Evolutionary conservation across 1,140 invertebrate genomes (phyloP).

Genomic region (Hyphantria cunea): DNA sequence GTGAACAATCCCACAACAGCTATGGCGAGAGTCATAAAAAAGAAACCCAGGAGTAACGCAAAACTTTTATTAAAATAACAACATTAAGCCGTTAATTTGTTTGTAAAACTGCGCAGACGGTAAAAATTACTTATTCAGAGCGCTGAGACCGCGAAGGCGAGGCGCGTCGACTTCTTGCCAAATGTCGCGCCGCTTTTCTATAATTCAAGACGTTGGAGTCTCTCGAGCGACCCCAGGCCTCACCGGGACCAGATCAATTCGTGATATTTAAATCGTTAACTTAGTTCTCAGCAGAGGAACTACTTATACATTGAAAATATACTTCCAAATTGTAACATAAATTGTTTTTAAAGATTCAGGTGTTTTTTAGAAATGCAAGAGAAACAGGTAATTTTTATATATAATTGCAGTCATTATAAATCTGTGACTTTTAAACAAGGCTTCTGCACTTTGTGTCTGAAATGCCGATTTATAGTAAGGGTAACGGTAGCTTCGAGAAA

Average conservation of each 20-base stretch:
- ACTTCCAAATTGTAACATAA: too few species aligned
- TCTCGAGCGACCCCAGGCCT: conserved; percentile 1
- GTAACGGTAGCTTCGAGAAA: too few species aligned
- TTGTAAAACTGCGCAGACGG: conserved; percentile 79
- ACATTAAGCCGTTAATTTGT: conserved; percentile 79
- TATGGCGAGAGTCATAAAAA: conserved; percentile 73
- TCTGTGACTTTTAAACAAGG: too few species aligned
- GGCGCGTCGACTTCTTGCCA: conserved; percentile 50
- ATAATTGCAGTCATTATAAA: too few species aligned
- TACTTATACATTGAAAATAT: not conserved
- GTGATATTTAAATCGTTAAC: conserved; percentile 22
- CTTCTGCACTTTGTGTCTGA: too few species aligned
- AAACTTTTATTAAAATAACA: conserved; percentile 80
- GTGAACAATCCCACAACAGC: conserved; percentile 73
- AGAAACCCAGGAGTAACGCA: conserved; percentile 61
- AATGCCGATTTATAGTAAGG: too few species aligned
- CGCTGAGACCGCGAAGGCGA: conserved; percentile 60
- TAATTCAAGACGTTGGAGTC: conserved; percentile 57
- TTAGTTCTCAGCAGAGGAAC: conserved; percentile 6
- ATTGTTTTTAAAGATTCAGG: too few species aligned
- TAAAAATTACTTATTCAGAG: conserved; percentile 78
- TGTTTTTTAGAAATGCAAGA: too few species aligned
- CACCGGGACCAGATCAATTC: conserved; percentile 15
- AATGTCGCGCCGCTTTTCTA: conserved; percentile 62
- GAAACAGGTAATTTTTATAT: too few species aligned